Evolutionary conservation across 2,113 vertebrate species (phyloP).

Genomic region (Petroica traversi): DNA sequence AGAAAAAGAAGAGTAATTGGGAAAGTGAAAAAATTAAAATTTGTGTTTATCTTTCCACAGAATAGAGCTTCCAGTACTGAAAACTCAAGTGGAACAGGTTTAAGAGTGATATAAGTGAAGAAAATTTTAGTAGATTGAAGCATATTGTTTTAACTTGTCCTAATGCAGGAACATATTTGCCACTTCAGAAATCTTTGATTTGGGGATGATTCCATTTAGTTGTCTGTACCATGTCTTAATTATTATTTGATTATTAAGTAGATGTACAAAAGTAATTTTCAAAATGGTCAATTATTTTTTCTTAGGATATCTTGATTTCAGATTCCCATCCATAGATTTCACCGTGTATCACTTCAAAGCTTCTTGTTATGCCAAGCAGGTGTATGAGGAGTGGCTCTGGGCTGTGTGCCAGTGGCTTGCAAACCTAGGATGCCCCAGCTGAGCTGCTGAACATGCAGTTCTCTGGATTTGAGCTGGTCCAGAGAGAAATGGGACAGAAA

Average conservation of each 20-base stretch:
- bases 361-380: not conserved
- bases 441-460: not conserved
- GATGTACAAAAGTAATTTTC: not conserved
- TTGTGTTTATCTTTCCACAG: not conserved
- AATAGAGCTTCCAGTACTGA: not conserved
- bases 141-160: not conserved
- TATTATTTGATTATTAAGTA: not conserved
- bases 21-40: not conserved
- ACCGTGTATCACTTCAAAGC: not conserved
- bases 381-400: not conserved
- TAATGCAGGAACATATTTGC: not conserved
- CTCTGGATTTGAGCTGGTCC: not conserved
- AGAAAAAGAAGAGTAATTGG: not conserved
- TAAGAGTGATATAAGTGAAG: not conserved
- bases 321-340: not conserved
- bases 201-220: not conserved
- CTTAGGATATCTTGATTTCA: not conserved
- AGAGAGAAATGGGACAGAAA: not conserved
- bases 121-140: not conserved
- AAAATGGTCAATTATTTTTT: not conserved
- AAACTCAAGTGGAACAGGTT: not conserved
- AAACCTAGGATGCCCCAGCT: fast-evolving
- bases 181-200: not conserved
- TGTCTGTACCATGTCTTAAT: not conserved
- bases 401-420: not conserved